Conservation (phyloP, 2,797 vertebrate species). For the Typhlichthys eigenmanni region DNA sequence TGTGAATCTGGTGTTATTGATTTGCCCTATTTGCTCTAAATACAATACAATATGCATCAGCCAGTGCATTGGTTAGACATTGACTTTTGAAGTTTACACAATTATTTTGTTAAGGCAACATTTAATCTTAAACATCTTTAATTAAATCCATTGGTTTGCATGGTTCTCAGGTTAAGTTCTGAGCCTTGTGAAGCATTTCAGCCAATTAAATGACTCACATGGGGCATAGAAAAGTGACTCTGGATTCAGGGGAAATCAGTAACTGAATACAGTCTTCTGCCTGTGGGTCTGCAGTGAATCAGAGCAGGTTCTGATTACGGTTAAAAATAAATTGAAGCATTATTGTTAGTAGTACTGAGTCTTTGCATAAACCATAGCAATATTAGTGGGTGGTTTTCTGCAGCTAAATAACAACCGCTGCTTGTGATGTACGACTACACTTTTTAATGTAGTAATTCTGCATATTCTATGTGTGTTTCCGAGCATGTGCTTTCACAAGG, state of each 20-base stretch:
- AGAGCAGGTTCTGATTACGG: neutral
- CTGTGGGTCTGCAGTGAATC: neutral
- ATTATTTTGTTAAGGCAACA: too few species aligned
- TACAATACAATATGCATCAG: neutral
- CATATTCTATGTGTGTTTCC: neutral
- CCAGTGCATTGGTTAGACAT: neutral
- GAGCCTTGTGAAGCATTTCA: conserved; percentile 6
- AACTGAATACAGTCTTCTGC: neutral
- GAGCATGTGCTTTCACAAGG: neutral
- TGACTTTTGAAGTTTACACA: neutral
- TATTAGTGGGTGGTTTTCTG: neutral
- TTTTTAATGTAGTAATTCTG: conserved; percentile 4
- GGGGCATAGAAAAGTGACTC: neutral
- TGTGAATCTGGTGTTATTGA: conserved; percentile 14
- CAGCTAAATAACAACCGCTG: neutral
- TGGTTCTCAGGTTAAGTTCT: too few species aligned
- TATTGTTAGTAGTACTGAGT: neutral
- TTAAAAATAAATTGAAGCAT: neutral
- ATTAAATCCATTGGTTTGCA: too few species aligned
- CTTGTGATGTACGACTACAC: conserved; percentile 2
- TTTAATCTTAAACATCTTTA: neutral
- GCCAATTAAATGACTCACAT: neutral
- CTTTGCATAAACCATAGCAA: neutral
- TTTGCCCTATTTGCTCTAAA: conserved; percentile 1
- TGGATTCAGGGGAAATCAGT: neutral